These are phyloP conservation scores for Epizoanthus ramosus DNA, from an alignment of 92 coral and sea anemone species.

Conservation along the genomic window DNA sequence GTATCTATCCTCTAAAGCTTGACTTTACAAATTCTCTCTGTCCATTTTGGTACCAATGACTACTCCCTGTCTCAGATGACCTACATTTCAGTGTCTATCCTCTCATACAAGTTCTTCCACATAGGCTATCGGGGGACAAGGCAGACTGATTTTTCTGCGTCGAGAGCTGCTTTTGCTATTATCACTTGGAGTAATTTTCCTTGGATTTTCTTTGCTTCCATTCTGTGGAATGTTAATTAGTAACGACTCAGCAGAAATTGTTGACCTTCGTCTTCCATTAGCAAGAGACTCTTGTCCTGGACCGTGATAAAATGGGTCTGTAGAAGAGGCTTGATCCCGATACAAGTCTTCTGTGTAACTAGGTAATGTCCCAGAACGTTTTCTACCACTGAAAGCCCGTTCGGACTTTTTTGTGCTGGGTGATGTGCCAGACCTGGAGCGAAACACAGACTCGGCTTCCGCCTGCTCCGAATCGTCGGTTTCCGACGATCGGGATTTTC, in stretches of 20 bases:
- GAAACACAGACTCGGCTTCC: neutral
- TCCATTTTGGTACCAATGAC: no score
- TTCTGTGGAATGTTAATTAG: slow-evolving; percentile 5
- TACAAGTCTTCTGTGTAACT: neutral
- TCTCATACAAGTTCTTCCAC: slow-evolving; percentile 8
- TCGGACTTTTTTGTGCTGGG: neutral
- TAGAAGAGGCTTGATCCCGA: neutral
- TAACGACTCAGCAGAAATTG: neutral
- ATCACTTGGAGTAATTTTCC: neutral
- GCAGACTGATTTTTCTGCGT: neutral
- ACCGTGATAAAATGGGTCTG: slow-evolving; percentile 3
- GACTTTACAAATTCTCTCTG: no score
- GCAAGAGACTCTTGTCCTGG: neutral
- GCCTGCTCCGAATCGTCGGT: slow-evolving; percentile 4
- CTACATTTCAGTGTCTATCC: neutral
- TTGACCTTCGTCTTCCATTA: neutral
- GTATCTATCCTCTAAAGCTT: no score
- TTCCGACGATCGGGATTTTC: neutral
- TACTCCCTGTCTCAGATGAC: neutral
- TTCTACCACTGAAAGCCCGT: neutral
- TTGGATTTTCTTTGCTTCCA: neutral
- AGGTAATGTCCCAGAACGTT: slow-evolving; percentile 3
- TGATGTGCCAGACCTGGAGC: neutral
- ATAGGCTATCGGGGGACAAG: neutral
- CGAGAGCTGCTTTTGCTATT: neutral